phyloP scores from a whole-genome alignment of 1,140 invertebrate genomes.

The Sminthurinus signatus region DNA sequence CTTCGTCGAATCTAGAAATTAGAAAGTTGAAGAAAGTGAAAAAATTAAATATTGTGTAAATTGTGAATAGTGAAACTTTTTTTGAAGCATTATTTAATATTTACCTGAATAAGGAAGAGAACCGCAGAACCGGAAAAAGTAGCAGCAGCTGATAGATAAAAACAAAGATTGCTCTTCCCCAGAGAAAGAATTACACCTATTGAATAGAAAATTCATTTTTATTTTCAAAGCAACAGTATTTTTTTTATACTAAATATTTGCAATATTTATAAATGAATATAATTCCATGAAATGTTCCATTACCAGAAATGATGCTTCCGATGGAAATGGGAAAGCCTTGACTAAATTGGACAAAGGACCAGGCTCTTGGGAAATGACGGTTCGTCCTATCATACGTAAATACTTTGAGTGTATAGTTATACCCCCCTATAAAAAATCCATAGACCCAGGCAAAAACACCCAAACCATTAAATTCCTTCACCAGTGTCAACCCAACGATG shows the following conservation, averaged over 20 bases:
- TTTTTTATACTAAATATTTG: no score
- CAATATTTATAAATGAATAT: no score
- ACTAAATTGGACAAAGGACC: constrained; percentile 80
- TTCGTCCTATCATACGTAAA: constrained; percentile 77
- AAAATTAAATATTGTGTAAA: no score
- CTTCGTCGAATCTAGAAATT: no score
- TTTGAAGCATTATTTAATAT: constrained; percentile 52
- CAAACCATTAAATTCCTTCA: constrained; percentile 61
- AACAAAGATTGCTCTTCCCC: constrained; percentile 66
- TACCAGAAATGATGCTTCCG: constrained; percentile 74
- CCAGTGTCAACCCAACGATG: constrained; percentile 69
- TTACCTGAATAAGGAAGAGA: constrained; percentile 71
- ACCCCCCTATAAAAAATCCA: constrained; percentile 58
- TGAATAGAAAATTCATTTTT: no score
- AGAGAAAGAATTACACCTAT: constrained; percentile 42
- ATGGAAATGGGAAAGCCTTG: constrained; percentile 75
- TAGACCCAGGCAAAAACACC: constrained; percentile 78
- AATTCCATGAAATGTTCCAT: no score
- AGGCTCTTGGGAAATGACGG: constrained; percentile 75
- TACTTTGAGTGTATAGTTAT: constrained; percentile 81
- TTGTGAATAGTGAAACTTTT: no score
- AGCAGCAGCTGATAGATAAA: constrained; percentile 71
- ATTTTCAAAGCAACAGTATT: no score
- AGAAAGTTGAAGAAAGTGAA: no score
- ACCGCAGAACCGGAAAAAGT: constrained; percentile 65